These are phyloP conservation scores for Pampusana beccarii DNA, from an alignment of 2,113 vertebrate genomes.

Conservation along the genomic window DNA sequence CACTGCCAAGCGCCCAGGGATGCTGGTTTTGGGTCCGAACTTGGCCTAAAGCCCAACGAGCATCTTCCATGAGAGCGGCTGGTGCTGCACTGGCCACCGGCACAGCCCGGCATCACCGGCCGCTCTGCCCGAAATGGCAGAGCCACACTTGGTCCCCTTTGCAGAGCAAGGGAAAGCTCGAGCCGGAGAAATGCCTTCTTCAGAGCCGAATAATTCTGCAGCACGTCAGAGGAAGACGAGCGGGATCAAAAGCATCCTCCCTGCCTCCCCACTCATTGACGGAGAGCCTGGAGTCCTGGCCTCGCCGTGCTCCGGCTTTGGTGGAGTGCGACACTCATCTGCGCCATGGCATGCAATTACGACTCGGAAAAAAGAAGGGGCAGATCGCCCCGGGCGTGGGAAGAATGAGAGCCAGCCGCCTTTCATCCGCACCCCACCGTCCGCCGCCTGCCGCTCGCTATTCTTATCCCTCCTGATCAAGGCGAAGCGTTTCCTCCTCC, in stretches of 20 bases:
- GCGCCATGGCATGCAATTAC: constrained; percentile 17
- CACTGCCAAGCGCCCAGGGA: neutral
- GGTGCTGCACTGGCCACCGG: rapidly evolving
- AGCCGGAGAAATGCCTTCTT: neutral
- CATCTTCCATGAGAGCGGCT: rapidly evolving
- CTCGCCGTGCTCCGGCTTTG: neutral
- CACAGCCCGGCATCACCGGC: neutral
- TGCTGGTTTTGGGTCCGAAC: neutral
- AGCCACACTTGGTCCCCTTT: neutral
- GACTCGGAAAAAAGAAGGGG: neutral
- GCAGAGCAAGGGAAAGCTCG: neutral
- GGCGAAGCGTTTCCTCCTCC: constrained; percentile 3
- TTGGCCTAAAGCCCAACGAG: neutral
- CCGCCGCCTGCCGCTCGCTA: constrained; percentile 42
- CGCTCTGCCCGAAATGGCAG: rapidly evolving
- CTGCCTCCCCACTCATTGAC: constrained; percentile 32
- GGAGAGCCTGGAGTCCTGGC: neutral
- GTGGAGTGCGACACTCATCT: neutral
- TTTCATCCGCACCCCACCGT: constrained; percentile 60
- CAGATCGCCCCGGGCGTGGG: neutral
- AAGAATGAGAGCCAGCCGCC: constrained; percentile 41
- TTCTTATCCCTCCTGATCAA: constrained; percentile 64
- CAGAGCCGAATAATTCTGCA: neutral
- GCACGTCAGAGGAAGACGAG: neutral
- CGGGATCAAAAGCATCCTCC: constrained; percentile 30